Evolutionary conservation across 1,140 invertebrate genomes (phyloP).

Genomic region (Cydia amplana): DNA sequence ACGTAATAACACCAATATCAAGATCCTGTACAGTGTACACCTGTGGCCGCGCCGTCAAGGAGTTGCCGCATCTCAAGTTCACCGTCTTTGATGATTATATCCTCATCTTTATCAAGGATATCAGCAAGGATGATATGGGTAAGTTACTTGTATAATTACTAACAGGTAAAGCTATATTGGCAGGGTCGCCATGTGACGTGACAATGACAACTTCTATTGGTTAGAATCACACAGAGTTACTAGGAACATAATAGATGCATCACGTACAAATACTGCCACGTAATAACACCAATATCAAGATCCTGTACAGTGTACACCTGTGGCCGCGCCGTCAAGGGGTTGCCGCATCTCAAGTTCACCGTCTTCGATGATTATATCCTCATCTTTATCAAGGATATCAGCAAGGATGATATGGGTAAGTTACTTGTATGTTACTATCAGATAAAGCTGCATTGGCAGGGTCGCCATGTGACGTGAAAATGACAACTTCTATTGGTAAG

Average conservation of each 20-base stretch:
- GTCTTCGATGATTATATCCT: constrained; percentile 98
- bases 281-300: constrained; percentile 98
- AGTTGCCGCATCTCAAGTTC: constrained; percentile 92
- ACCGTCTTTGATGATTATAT: constrained; percentile 98
- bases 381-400: constrained; percentile 93
- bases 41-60: constrained; percentile 88
- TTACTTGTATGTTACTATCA: neutral
- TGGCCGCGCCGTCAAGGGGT: constrained; percentile 88
- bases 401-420: constrained; percentile 90
- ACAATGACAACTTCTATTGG: neutral
- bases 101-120: constrained; percentile 94
- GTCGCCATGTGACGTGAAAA: neutral
- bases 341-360: constrained; percentile 92
- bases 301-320: constrained; percentile 94
- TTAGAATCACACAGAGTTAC: constrained; percentile 82
- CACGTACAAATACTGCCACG: no score
- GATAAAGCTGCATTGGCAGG: neutral
- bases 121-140: constrained; percentile 91
- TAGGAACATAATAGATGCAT: no score
- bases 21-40: constrained; percentile 95
- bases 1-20: constrained; percentile 98
- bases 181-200: constrained; percentile 8
- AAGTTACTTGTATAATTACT: constrained; percentile 44
- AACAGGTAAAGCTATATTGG: no score
- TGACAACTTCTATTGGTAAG: neutral